phyloP scores from a whole-genome alignment of 1,140 invertebrate species.

The Papilio aristodemus region DNA sequence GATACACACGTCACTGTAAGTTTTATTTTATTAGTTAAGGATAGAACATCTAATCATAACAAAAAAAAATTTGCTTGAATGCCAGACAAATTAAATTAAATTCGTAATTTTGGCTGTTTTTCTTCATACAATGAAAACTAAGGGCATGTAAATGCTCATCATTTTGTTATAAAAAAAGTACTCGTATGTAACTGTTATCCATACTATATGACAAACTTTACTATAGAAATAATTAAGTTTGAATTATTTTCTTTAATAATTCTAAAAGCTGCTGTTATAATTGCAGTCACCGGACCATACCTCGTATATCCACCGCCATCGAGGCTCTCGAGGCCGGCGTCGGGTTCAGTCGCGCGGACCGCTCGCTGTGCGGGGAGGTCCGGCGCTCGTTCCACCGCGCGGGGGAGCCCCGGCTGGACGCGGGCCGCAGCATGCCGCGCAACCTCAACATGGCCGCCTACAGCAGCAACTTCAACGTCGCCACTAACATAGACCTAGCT shows the following conservation, averaged over 20 bases:
- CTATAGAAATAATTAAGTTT: too few relatives aligned
- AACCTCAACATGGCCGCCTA: conserved; percentile 62
- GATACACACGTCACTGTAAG: conserved; percentile 56
- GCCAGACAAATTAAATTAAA: too few relatives aligned
- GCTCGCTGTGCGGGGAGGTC: conserved; percentile 55
- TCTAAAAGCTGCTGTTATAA: too few relatives aligned
- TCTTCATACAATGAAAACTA: too few relatives aligned
- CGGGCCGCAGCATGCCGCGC: conserved; percentile 61
- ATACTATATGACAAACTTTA: too few relatives aligned
- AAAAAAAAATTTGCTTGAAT: too few relatives aligned
- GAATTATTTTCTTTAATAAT: too few relatives aligned
- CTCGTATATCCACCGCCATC: conserved; percentile 68
- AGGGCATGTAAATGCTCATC: too few relatives aligned
- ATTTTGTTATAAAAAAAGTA: too few relatives aligned
- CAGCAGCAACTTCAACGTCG: conserved; percentile 20
- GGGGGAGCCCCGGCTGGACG: conserved; percentile 45
- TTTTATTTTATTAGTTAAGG: neutral
- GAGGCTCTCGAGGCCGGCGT: conserved; percentile 54
- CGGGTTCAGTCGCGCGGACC: conserved; percentile 53
- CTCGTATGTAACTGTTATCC: too few relatives aligned
- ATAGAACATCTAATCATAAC: neutral
- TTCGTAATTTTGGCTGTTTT: too few relatives aligned
- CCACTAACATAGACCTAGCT: conserved; percentile 24
- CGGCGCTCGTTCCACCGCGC: conserved; percentile 66
- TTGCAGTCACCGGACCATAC: conserved; percentile 73